Percentiles rank a stretch among this genome's conserved stretches.
phyloP scores from a whole-genome alignment of 2,113 vertebrate genomes.

The Capra hircus region DNA sequence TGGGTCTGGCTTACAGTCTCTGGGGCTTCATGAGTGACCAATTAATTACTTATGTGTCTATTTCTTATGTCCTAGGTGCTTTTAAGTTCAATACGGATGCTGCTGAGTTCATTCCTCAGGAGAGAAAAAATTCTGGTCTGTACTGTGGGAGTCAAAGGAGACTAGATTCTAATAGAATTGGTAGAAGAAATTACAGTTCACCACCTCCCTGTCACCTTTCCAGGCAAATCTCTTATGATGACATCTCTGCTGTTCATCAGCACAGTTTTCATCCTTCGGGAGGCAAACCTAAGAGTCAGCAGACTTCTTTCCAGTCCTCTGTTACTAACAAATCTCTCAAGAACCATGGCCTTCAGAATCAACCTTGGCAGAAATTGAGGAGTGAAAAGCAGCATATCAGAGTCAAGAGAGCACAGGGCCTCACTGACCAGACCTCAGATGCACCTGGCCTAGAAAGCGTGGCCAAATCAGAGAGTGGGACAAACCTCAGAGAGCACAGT shows the following conservation, averaged over 20 bases:
- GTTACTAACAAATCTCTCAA: slow-evolving; percentile 78
- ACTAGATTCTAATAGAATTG: slow-evolving; percentile 79
- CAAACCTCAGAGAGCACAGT: slow-evolving; percentile 74
- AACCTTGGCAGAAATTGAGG: slow-evolving; percentile 84
- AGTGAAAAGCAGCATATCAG: slow-evolving; percentile 74
- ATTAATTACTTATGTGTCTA: slow-evolving; percentile 35
- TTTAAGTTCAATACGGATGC: slow-evolving; percentile 83
- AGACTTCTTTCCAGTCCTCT: slow-evolving; percentile 76
- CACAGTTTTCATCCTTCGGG: slow-evolving; percentile 68
- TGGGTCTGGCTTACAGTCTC: not conserved
- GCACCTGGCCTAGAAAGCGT: slow-evolving; percentile 59
- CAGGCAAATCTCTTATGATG: slow-evolving; percentile 72
- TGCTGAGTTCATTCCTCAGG: slow-evolving; percentile 80
- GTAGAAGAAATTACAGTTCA: slow-evolving; percentile 74
- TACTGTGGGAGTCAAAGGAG: slow-evolving; percentile 82
- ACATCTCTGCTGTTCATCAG: slow-evolving; percentile 72
- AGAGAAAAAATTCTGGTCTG: slow-evolving; percentile 76
- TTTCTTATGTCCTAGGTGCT: slow-evolving; percentile 63
- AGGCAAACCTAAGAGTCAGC: slow-evolving; percentile 74
- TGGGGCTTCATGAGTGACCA: not conserved
- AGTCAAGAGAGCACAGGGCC: slow-evolving; percentile 72
- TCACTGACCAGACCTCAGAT: slow-evolving; percentile 64
- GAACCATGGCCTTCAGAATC: slow-evolving; percentile 78
- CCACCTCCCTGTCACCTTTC: slow-evolving; percentile 76
- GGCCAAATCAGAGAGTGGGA: slow-evolving; percentile 70